Base-by-base conservation (phyloP, 1,140 invertebrate species). In the Eriosoma lanigerum region DNA sequence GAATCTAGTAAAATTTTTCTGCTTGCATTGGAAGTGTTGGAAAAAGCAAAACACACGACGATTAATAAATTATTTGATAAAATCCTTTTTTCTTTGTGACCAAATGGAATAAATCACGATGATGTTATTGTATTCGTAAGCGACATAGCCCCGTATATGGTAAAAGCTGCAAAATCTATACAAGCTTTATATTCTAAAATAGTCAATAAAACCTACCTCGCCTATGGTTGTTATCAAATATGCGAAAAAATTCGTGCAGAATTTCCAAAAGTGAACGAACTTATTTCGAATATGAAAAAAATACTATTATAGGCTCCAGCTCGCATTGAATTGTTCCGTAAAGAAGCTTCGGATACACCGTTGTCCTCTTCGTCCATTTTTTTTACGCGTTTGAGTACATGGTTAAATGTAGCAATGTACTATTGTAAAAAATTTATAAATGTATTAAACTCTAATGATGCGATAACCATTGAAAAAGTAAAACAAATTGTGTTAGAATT, bases 131-230 rank as follows among this genome's bases (percentile, higher is more conserved):
- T 38, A 19, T 52, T 52, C 19, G 50, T 52, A 3, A 52, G 15
- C 50, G 50, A 52, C 19, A 15, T 15, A 52, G 50, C 50, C 17
- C 50, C 50, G 19, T 80, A 64, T 38, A 80, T 80, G 56, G 29
- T 80, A 3, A 62, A 60, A 64, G 56, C 75, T 44, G 75, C 17
- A n/a, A 80, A 80, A 48, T 24, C 10, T 24, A 26, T 80, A 19
- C 50, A 52, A 52, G 17, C 50, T 5, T 52, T 52, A 1, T 80
- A 80, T 15, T 26, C 75, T 19, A n/a, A 46, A 64, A 32, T 80
- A 21, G 21, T 46, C 1, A 26, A 76, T 58, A 21, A 48, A 44
- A 64, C 75, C 4, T 62, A 58, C 26, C 54, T 56, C 0, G 58
- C 44, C 19, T 38, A 64, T 29, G 75, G 75, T 44, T 10, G 64